Evolutionary conservation across 2,113 vertebrate species (phyloP).

Genomic region (Heliornis fulica): DNA sequence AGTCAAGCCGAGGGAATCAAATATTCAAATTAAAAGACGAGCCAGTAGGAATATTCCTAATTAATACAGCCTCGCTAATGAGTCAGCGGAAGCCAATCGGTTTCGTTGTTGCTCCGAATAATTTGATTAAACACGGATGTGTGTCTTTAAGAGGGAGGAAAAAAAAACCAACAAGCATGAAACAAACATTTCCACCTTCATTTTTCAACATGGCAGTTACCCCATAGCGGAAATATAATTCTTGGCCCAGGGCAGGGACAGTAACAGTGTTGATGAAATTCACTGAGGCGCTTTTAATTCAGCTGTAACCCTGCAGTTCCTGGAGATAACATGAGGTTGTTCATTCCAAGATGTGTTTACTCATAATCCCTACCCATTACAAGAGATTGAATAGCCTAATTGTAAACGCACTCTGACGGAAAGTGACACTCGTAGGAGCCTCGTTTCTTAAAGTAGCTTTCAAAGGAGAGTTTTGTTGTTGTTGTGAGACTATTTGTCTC

Average conservation of each 20-base stretch:
- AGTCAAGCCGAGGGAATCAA: background rate
- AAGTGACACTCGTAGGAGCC: conserved; percentile 46
- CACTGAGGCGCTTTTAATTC: background rate
- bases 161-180: background rate
- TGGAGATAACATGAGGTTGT: background rate
- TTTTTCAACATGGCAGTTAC: conserved; percentile 34
- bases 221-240: conserved; percentile 24
- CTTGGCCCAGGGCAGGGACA: conserved; percentile 17
- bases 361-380: conserved; percentile 45
- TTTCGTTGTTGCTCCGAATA: background rate
- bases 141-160: background rate
- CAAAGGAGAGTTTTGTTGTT: conserved; percentile 56
- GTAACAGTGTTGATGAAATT: conserved; percentile 18
- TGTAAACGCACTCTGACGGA: conserved; percentile 29
- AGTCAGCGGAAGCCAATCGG: conserved; percentile 11
- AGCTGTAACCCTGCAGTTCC: background rate
- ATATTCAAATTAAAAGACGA: background rate
- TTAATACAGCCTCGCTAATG: background rate
- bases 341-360: conserved; percentile 29
- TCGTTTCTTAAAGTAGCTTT: conserved; percentile 64
- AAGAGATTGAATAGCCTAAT: conserved; percentile 33
- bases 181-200: conserved; percentile 25
- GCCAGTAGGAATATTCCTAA: background rate
- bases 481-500: conserved; percentile 44
- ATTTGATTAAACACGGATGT: background rate